phyloP scores from a whole-genome alignment of 1,140 invertebrate species.

The Trichoplusia ni region DNA sequence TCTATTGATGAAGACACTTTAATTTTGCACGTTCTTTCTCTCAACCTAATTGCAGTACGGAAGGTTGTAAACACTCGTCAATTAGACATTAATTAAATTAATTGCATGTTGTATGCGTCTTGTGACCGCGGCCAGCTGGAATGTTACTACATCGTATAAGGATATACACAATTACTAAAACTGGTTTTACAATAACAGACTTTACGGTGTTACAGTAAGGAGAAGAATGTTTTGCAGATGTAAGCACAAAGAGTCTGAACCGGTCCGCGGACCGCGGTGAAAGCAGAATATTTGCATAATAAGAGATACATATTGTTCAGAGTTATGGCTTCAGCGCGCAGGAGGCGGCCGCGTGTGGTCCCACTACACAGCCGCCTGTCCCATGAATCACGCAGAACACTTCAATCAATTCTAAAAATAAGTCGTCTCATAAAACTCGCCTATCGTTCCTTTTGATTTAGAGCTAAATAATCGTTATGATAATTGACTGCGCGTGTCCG shows the following conservation, averaged over 20 bases:
- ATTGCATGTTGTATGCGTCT: background rate
- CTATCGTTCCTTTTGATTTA: conserved; percentile 37
- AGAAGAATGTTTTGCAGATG: background rate
- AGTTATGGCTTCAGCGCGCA: background rate
- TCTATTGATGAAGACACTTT: too few relatives aligned
- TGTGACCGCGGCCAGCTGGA: background rate
- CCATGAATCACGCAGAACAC: conserved; percentile 29
- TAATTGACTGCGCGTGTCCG: conserved; percentile 21
- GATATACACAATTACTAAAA: conserved; percentile 5
- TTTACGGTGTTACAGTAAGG: background rate
- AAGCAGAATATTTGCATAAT: conserved; percentile 37
- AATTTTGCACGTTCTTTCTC: too few relatives aligned
- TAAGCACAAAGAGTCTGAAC: conserved; percentile 5
- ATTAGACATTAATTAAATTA: conserved; percentile 10
- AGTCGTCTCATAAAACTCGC: conserved; percentile 9
- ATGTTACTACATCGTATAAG: conserved; percentile 16
- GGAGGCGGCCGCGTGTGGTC: conserved; percentile 25
- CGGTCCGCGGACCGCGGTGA: conserved; percentile 31
- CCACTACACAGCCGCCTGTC: conserved; percentile 6
- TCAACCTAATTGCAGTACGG: background rate
- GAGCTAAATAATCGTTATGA: conserved; percentile 33
- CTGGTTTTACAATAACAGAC: background rate
- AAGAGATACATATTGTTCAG: conserved; percentile 6
- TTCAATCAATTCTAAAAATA: conserved; percentile 35
- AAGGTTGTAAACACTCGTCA: background rate